These are phyloP conservation scores for Rotaria sp. DNA, from an alignment of 2,888 invertebrate species.

Conservation along the genomic window DNA sequence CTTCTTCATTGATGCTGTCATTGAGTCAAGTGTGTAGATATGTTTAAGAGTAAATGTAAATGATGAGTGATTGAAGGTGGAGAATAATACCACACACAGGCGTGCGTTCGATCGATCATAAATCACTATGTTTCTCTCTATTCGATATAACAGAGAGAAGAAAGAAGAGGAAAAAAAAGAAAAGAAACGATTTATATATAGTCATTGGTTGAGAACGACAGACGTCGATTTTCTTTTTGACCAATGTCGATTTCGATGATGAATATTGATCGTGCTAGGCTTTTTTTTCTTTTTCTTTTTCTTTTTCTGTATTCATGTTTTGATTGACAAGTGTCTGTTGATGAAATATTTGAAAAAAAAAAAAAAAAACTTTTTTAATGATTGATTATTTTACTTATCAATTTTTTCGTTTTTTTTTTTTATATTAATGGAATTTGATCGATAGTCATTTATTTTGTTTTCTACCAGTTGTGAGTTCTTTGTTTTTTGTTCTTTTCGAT, in stretches of 20 bases:
- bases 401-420: neutral
- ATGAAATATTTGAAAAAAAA: neutral
- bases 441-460: too few species aligned
- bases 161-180: too few species aligned
- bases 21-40: constrained; percentile 9
- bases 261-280: neutral
- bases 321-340: constrained; percentile 20
- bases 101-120: constrained; percentile 7
- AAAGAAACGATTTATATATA: neutral
- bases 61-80: constrained; percentile 24
- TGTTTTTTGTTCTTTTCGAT: neutral
- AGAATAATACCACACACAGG: neutral
- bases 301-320: neutral
- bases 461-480: too few species aligned
- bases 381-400: neutral
- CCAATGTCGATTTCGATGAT: neutral
- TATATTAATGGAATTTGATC: too few species aligned
- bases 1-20: constrained; percentile 8
- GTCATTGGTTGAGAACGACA: constrained; percentile 2
- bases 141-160: neutral
- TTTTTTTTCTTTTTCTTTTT: neutral
- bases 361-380: neutral
- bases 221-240: neutral
- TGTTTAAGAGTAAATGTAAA: neutral
- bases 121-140: neutral